Percentiles rank a stretch among this genome's conserved stretches.
phyloP scores from a whole-genome alignment of 2,113 vertebrate genomes.

The Pitta sordida region DNA sequence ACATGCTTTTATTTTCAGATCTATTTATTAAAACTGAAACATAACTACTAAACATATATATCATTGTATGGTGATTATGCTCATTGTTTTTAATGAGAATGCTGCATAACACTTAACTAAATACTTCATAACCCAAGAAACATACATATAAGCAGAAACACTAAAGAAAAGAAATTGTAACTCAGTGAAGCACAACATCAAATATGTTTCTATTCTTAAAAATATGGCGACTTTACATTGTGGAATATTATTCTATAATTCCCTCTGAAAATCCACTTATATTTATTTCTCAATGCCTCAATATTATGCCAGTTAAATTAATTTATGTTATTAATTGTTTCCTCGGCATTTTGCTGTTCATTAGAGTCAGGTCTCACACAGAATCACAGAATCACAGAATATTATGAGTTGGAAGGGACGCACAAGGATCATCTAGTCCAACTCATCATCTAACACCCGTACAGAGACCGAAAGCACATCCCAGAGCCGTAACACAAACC shows the following conservation, averaged over 20 bases:
- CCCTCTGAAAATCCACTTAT: not conserved
- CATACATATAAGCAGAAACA: not conserved
- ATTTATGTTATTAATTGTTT: not conserved
- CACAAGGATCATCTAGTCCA: no score
- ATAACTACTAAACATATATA: not conserved
- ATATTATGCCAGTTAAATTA: not conserved
- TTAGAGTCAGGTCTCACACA: not conserved
- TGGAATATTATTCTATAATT: not conserved
- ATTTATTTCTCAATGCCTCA: not conserved
- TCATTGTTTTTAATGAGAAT: not conserved
- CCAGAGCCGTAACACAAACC: no score
- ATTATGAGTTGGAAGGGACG: no score
- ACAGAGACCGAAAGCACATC: no score
- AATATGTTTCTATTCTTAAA: not conserved
- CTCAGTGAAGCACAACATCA: not conserved
- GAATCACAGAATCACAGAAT: no score
- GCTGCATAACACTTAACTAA: not conserved
- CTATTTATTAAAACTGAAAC: not conserved
- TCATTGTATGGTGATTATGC: not conserved
- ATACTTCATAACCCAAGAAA: not conserved
- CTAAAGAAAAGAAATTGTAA: not conserved
- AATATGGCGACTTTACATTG: not conserved
- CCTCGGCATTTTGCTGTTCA: not conserved
- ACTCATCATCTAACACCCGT: no score
- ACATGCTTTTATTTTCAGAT: not conserved